Percentiles rank a stretch among this genome's conserved stretches.
phyloP scores from a whole-genome alignment of 2,113 vertebrate species.

The Aspiorhynchus laticeps region DNA sequence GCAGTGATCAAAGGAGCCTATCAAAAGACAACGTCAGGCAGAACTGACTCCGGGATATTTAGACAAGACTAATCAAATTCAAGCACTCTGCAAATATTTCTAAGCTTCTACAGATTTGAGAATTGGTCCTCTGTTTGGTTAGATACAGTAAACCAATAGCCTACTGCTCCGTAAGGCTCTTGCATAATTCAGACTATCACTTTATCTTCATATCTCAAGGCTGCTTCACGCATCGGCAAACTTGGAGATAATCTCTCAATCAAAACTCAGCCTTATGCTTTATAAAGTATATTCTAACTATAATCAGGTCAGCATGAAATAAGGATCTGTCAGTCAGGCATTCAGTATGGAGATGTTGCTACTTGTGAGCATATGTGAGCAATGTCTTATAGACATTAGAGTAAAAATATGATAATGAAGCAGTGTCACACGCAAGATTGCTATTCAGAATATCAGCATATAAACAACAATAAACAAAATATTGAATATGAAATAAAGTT shows the following conservation, averaged over 20 bases:
- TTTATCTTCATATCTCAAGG: slow-evolving; percentile 24
- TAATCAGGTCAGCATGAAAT: slow-evolving; percentile 15
- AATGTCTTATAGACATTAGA: not conserved
- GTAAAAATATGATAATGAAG: not conserved
- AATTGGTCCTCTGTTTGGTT: slow-evolving; percentile 16
- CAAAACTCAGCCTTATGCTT: not conserved
- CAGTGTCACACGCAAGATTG: not conserved
- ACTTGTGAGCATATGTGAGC: not conserved
- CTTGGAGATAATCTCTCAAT: slow-evolving; percentile 23
- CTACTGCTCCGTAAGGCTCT: not conserved
- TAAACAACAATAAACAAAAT: not conserved
- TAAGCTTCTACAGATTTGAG: slow-evolving; percentile 10
- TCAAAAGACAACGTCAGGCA: not conserved
- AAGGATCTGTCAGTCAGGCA: not conserved
- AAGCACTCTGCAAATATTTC: slow-evolving; percentile 17
- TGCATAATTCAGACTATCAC: not conserved
- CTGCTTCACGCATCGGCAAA: not conserved
- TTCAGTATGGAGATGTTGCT: not conserved
- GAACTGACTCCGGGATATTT: slow-evolving; percentile 9
- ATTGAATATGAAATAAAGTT: not conserved
- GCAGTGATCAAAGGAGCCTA: slow-evolving; percentile 10
- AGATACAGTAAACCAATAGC: slow-evolving; percentile 10
- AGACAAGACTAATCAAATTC: slow-evolving; percentile 11
- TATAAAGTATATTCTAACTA: not conserved
- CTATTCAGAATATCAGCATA: not conserved